phyloP scores from a whole-genome alignment of 2,797 vertebrate genomes.

The Pipistrellus pipistrellus region DNA sequence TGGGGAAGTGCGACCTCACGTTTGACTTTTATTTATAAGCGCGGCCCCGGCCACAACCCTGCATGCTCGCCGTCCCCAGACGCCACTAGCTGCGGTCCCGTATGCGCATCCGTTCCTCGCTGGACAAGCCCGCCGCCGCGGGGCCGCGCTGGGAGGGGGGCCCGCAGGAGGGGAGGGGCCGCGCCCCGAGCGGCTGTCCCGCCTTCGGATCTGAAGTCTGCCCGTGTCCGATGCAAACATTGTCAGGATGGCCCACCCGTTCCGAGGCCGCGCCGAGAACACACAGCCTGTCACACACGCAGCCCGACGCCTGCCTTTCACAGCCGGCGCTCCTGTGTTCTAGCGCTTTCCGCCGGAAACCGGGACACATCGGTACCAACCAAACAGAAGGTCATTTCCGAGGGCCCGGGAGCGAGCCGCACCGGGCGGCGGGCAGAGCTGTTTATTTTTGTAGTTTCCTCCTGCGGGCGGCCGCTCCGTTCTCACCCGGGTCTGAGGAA shows the following conservation, averaged over 20 bases:
- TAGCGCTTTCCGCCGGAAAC: constrained; percentile 87
- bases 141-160: constrained; percentile 53
- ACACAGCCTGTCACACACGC: constrained; percentile 81
- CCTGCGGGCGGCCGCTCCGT: background rate
- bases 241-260: constrained; percentile 62
- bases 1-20: constrained; percentile 96
- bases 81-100: constrained; percentile 87
- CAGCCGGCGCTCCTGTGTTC: constrained; percentile 84
- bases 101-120: constrained; percentile 86
- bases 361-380: constrained; percentile 83
- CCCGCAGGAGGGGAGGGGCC: constrained; percentile 64
- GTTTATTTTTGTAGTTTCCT: constrained; percentile 85
- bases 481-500: background rate
- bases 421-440: constrained; percentile 82
- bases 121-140: constrained; percentile 80
- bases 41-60: constrained; percentile 23
- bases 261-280: constrained; percentile 70
- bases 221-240: constrained; percentile 38
- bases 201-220: constrained; percentile 74
- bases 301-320: constrained; percentile 79
- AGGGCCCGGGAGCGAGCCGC: constrained; percentile 81
- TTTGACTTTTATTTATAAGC: constrained; percentile 96
- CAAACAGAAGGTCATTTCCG: constrained; percentile 83
- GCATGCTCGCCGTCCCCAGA: constrained; percentile 87
- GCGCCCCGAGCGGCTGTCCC: constrained; percentile 78